Base-by-base conservation (phyloP, 2,797 vertebrate species). In the Anisognathus igniventris region DNA sequence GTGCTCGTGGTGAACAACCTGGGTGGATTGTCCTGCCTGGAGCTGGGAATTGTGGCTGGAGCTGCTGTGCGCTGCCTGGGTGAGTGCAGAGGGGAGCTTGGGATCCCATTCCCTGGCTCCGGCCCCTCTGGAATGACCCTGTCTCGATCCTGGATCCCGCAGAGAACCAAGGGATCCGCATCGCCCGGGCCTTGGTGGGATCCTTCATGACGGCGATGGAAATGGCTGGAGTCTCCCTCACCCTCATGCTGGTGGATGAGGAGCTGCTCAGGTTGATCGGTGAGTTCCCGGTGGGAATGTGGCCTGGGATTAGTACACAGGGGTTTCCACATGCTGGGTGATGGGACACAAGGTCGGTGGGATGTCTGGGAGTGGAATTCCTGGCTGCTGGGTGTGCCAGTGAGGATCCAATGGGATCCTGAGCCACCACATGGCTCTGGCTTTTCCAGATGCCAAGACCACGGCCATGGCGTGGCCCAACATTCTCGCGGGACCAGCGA, bases 131-230 rank as follows among this genome's bases (percentile, higher is more conserved):
- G 65, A 58, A 27, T 47, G 15, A 16, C 2, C 20, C 15, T 3
- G 2, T 24, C 23, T 10, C 3, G 0, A 51, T 89, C 58, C 51
- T 0, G 17, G 65, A 9, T 57, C 48, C 94, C 62, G 0, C 97
- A 99, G 99, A 99, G 96, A 95, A 35, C 51, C 98, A 97, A 0
- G 98, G 98, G 1, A 33, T 99, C 40, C 61, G 45, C 72, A 97
- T 99, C 0, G 93, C 97, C 92, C 98, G 99, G 64, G 98, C 98
- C 74, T 97, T 99, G 95, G 98, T 99, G 30, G 99, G 99, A 14
- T 97, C 98, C 9, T 99, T 99, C 96, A 99, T 99, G 99, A 99
- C 99, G 0, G 98, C 99, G 0, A 96, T 99, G 97, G 99, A 99
- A 96, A 99, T 99, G 99, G 98, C 98, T 0, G 99, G 99, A 18